Evolutionary conservation across 1,140 invertebrate genomes (phyloP).

Genomic region (Chlorops oryzae): DNA sequence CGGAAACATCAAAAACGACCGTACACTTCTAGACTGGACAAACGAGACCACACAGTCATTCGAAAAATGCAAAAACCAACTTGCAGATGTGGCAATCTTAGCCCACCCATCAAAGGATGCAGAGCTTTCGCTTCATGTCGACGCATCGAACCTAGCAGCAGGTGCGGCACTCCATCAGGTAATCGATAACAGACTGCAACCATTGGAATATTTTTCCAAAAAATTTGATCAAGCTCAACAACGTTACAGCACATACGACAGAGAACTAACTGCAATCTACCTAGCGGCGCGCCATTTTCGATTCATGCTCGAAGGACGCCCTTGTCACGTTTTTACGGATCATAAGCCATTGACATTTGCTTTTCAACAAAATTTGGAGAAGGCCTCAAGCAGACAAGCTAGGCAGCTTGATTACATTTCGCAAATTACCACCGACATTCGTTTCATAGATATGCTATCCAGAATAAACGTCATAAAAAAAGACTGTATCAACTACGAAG

Average conservation of each 20-base stretch:
- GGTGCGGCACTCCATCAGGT: conserved; percentile 35
- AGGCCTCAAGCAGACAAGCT: too few species aligned
- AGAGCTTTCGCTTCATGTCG: conserved; percentile 19
- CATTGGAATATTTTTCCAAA: conserved; percentile 43
- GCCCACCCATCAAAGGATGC: conserved; percentile 21
- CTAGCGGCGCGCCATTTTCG: conserved; percentile 20
- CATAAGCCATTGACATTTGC: conserved; percentile 23
- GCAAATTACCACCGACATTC: not conserved
- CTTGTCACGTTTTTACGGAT: conserved; percentile 20
- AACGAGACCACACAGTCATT: too few species aligned
- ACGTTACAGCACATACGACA: conserved; percentile 37
- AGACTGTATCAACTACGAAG: too few species aligned
- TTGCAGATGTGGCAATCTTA: conserved; percentile 30
- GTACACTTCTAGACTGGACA: too few species aligned
- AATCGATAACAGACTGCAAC: conserved; percentile 22
- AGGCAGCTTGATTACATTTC: conserved; percentile 1
- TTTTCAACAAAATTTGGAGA: conserved; percentile 12
- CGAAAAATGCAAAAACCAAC: conserved; percentile 17
- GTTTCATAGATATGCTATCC: too few species aligned
- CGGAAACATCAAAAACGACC: conserved; percentile 28
- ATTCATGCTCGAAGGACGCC: conserved; percentile 21
- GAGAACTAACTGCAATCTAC: conserved; percentile 39
- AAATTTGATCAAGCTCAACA: conserved; percentile 31
- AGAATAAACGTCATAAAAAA: too few species aligned
- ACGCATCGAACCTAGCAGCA: conserved; percentile 29